phyloP scores from a whole-genome alignment of 2,888 invertebrate species.

The Conistra vaccinii region DNA sequence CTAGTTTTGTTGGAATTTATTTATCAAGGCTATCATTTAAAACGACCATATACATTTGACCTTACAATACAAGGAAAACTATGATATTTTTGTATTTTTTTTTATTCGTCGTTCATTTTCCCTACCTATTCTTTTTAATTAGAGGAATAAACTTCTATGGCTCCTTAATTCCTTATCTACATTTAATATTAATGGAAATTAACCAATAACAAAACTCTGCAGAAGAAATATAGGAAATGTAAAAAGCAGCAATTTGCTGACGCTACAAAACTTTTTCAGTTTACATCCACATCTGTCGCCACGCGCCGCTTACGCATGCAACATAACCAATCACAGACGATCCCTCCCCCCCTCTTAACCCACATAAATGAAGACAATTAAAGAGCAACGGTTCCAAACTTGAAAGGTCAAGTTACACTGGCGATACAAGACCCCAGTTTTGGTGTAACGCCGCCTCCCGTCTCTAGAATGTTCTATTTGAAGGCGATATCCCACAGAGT shows the following conservation, averaged over 20 bases:
- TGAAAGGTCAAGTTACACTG: constrained; percentile 73
- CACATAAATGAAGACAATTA: constrained; percentile 41
- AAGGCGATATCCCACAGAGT: constrained; percentile 82
- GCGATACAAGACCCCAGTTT: constrained; percentile 71
- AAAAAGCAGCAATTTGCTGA: constrained; percentile 62
- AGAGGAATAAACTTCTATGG: neutral
- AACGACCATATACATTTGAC: neutral
- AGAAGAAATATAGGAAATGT: neutral
- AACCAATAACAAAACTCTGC: neutral
- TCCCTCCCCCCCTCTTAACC: constrained; percentile 64
- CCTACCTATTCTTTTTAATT: neutral
- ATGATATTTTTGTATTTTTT: constrained; percentile 1
- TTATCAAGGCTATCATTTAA: constrained; percentile 5
- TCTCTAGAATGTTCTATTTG: constrained; percentile 84
- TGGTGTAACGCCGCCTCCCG: constrained; percentile 73
- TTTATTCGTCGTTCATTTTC: neutral
- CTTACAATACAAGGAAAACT: constrained; percentile 33
- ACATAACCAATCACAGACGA: constrained; percentile 73
- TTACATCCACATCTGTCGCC: constrained; percentile 88
- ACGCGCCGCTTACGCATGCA: constrained; percentile 80
- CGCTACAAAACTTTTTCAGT: constrained; percentile 84
- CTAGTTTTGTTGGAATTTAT: constrained; percentile 4
- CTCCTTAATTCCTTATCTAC: neutral
- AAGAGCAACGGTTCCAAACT: constrained; percentile 46
- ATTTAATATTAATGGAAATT: neutral